These are phyloP conservation scores for Lochmaea crataegi DNA, from an alignment of 2,888 invertebrate genomes.

Conservation along the genomic window DNA sequence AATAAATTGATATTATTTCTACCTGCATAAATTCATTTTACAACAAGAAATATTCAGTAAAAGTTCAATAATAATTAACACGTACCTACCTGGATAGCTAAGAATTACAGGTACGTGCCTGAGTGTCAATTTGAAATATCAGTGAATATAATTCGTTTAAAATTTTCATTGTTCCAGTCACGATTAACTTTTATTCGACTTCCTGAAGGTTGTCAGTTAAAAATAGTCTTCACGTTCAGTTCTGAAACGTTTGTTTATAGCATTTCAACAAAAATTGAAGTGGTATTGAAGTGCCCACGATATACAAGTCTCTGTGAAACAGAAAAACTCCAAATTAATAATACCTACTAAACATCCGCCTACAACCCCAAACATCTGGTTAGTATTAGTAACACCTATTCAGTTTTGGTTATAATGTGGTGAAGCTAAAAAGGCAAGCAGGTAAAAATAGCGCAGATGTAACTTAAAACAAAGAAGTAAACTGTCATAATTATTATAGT, in stretches of 20 bases:
- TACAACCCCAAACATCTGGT: not conserved
- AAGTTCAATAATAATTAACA: too few species aligned
- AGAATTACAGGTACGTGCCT: too few species aligned
- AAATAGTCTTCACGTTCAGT: too few species aligned
- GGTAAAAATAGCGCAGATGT: slow-evolving; percentile 10
- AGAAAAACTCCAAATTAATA: not conserved
- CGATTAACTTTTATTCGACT: not conserved
- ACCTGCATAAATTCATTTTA: too few species aligned
- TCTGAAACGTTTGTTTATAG: not conserved
- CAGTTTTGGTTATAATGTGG: not conserved
- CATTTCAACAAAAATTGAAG: not conserved
- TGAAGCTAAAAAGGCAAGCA: not conserved
- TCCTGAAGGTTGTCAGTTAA: not conserved
- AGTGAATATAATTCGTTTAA: not conserved
- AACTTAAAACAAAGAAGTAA: slow-evolving; percentile 6
- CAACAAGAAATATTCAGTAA: too few species aligned
- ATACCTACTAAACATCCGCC: not conserved
- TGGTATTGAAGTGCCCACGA: not conserved
- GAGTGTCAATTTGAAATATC: too few species aligned
- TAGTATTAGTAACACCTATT: not conserved
- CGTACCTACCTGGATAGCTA: too few species aligned
- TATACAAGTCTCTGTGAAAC: not conserved
- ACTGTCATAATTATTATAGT: too few species aligned
- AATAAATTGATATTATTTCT: too few species aligned
- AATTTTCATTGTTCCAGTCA: not conserved